A percentile compares a stretch with the other conserved stretches of the same genome.
These are phyloP conservation scores for Magallana nippona DNA, from an alignment of 2,888 invertebrate species.

Conservation along the genomic window DNA sequence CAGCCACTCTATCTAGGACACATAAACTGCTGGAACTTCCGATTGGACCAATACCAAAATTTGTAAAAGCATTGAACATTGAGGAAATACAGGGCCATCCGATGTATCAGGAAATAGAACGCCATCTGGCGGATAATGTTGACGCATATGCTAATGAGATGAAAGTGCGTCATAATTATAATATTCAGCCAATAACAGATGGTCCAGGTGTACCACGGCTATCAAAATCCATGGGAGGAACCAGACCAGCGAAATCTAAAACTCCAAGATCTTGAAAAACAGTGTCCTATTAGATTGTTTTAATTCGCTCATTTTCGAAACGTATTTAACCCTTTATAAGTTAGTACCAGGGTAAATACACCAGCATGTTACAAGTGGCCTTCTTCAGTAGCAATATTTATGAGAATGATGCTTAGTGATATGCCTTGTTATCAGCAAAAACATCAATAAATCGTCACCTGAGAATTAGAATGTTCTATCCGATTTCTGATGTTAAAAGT, in stretches of 20 bases:
- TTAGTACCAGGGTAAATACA: too few relatives aligned
- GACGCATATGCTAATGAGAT: slow-evolving; percentile 63
- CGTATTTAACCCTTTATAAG: too few relatives aligned
- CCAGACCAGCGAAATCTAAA: neutral
- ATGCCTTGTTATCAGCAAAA: too few relatives aligned
- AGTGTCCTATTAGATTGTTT: too few relatives aligned
- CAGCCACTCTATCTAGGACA: slow-evolving; percentile 59
- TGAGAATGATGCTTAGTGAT: too few relatives aligned
- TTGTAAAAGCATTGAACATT: slow-evolving; percentile 61
- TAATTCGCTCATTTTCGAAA: too few relatives aligned
- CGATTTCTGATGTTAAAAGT: too few relatives aligned
- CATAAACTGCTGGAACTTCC: slow-evolving; percentile 68
- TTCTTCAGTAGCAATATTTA: too few relatives aligned
- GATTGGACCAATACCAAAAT: slow-evolving; percentile 63
- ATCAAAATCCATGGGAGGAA: neutral
- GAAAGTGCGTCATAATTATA: slow-evolving; percentile 64
- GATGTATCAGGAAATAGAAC: slow-evolving; percentile 20
- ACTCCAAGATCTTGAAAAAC: neutral
- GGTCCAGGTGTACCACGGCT: neutral
- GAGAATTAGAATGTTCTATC: too few relatives aligned
- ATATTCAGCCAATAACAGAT: slow-evolving; percentile 46
- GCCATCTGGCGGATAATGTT: slow-evolving; percentile 47
- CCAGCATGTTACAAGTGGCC: too few relatives aligned
- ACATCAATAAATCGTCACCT: too few relatives aligned
- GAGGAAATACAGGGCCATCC: slow-evolving; percentile 51